Conservation (phyloP, 2,113 vertebrate species). For the Grallaria varia region DNA sequence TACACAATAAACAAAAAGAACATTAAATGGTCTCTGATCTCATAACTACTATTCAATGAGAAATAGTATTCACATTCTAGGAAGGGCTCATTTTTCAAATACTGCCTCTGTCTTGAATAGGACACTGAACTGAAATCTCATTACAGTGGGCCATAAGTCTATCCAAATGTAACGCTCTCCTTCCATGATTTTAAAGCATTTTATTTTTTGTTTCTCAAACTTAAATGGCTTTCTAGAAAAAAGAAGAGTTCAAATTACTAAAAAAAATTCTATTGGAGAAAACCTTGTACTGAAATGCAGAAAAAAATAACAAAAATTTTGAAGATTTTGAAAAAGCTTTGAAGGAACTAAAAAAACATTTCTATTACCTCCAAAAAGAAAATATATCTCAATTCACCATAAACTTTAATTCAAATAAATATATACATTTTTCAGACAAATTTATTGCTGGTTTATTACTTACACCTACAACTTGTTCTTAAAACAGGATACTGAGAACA, state of each 20-base stretch:
- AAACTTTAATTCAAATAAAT: background rate
- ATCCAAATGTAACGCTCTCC: background rate
- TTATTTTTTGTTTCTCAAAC: background rate
- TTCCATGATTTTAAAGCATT: background rate
- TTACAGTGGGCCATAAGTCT: background rate
- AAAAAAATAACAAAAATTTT: background rate
- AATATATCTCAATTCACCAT: background rate
- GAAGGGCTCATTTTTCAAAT: constrained; percentile 20
- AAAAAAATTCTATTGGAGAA: background rate
- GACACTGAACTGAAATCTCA: background rate
- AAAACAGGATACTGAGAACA: background rate
- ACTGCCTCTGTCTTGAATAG: background rate
- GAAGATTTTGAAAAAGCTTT: background rate
- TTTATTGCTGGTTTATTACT: background rate
- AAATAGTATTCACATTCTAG: background rate
- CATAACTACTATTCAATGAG: background rate
- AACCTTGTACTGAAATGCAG: background rate
- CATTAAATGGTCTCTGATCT: background rate
- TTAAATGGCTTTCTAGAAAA: background rate
- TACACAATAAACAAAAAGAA: background rate
- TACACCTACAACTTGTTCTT: background rate
- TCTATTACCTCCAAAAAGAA: background rate
- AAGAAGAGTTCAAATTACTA: background rate
- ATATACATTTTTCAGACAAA: background rate
- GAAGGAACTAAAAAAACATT: background rate